Conservation (phyloP, 2,888 invertebrate genomes). For the Cheilosia vulpina region DNA sequence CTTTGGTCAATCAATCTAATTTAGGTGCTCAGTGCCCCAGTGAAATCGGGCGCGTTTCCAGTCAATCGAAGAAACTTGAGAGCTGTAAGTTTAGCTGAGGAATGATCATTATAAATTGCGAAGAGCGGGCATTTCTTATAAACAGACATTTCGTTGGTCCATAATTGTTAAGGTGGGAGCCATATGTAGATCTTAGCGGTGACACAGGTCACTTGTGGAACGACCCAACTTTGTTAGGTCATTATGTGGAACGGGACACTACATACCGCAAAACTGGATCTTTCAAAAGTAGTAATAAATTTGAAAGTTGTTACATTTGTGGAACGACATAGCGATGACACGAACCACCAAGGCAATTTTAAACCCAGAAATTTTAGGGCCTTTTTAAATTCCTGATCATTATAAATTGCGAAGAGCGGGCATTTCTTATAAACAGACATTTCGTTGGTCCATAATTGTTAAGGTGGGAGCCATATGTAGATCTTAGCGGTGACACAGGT, state of each 20-base stretch:
- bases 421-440: not conserved
- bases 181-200: not conserved
- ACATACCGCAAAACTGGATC: no score
- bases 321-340: no score
- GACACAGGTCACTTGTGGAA: no score
- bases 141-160: not conserved
- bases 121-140: not conserved
- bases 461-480: not conserved
- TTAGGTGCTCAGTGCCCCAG: slow-evolving; percentile 2
- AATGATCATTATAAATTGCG: not conserved
- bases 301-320: no score
- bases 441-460: not conserved
- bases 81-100: not conserved
- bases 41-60: not conserved
- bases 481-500: no score
- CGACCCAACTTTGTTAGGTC: no score
- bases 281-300: no score
- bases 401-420: not conserved
- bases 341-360: no score
- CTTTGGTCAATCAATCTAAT: slow-evolving; percentile 32
- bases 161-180: not conserved
- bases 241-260: no score
- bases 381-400: no score
- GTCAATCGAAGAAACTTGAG: not conserved
- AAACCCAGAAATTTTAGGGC: no score